These are phyloP conservation scores for Trichogramma dendrolimi DNA, from an alignment of 2,888 invertebrate species.

Conservation along the genomic window DNA sequence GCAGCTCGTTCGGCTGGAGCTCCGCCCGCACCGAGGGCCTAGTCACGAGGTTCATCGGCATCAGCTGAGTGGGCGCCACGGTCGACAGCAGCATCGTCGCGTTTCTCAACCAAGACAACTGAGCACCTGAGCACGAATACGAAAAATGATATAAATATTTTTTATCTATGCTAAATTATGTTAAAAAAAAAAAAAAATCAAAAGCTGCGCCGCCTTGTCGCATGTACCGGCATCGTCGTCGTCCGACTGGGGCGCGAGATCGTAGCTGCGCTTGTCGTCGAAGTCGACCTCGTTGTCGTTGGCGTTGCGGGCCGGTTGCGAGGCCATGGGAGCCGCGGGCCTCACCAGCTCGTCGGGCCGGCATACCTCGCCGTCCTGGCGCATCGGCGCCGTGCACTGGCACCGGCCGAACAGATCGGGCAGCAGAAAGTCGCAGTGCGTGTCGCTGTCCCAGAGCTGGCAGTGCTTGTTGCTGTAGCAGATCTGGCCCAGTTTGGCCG, in stretches of 20 bases:
- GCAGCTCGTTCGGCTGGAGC: constrained; percentile 37
- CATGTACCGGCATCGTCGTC: constrained; percentile 32
- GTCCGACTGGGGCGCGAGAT: constrained; percentile 1
- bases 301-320: constrained; percentile 33
- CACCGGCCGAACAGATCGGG: constrained; percentile 86
- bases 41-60: constrained; percentile 41
- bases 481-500: constrained; percentile 78
- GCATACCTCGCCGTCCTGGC: constrained; percentile 49
- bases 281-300: constrained; percentile 39
- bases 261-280: not conserved
- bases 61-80: constrained; percentile 32
- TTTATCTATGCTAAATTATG: not conserved
- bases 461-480: constrained; percentile 90
- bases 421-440: constrained; percentile 84
- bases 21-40: constrained; percentile 36
- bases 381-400: constrained; percentile 60
- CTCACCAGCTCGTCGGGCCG: constrained; percentile 53
- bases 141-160: not conserved
- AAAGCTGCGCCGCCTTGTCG: constrained; percentile 8
- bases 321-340: constrained; percentile 32
- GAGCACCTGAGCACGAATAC: constrained; percentile 38
- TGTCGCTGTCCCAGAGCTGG: constrained; percentile 75
- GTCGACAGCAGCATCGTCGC: constrained; percentile 42
- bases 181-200: constrained; percentile 25
- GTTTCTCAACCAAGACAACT: constrained; percentile 47